Base-by-base conservation (phyloP, 2,113 vertebrate species). In the Sapayoa aenigma region DNA sequence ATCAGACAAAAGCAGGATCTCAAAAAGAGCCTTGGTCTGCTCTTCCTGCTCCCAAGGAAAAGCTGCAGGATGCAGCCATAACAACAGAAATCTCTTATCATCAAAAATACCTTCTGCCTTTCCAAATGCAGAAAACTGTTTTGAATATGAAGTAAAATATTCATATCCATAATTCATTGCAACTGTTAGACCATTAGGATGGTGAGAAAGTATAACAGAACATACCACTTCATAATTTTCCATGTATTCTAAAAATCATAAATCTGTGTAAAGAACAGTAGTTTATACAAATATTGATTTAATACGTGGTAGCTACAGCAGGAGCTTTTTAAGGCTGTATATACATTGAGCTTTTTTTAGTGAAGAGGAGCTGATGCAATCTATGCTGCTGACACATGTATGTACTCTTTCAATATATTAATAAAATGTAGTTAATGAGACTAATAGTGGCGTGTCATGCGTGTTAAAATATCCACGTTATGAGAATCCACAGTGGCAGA, bases 381-480 rank as follows among this genome's bases (percentile, higher is more conserved):
- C 81, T 79, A 9, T 94, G 96, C 85, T 84, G 83, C 86, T 95
- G 88, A 83, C 71, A 91, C 55, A n/a, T 87, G 72, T 69, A 80
- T 97, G 95, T 87, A 94, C 83, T 91, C 89, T 91, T 84, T 85
- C 95, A 94, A 11, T 23, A 35, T 86, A 69, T 75, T 37, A 98
- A 98, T 98, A 98, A 98, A 98, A 93, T 46, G 72, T 71, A 97
- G 82, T 68, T 93, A 76, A 72, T 66, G 84, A 91, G 56, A 79
- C 39, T 24, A 46, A 44, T 2, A n/a, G 22, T 6, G 47, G 30
- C 55, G 71, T 0, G 0, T 44, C 9, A 4, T 66, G 37, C 4
- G 0, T 87, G 53, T 84, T 78, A 44, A 82, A 78, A 50, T 52
- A 41, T 6, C 44, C 42, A 9, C 0, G 0, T 30, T 14, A n/a